Evolutionary conservation across 2,888 invertebrate genomes (phyloP), one percentile per base, ranked within the genome.

Genomic region (Caenorhabditis becei): DNA sequence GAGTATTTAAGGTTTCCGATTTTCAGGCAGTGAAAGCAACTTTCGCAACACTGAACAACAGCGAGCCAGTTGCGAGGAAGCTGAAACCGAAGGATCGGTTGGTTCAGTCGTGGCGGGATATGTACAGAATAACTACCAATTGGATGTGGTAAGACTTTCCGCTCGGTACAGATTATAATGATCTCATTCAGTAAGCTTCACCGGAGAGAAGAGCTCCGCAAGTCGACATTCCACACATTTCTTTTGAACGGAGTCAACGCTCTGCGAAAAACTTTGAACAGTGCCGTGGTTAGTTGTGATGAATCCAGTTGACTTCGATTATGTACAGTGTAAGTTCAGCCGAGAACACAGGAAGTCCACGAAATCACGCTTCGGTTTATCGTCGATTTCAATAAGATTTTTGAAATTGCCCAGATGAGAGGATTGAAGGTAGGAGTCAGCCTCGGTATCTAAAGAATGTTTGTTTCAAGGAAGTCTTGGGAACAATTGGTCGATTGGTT

Each of bases 291-390:
- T 11, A n/a, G 58, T 59, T 16, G 32, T 18, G 20, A 16, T 14
- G 47, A 10, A 2, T 11, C 0, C n/a, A 11, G 18, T 10, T 16
- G 16, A 24, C 11, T 14, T 0, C 18, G 10, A 8, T 32, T 10
- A 10, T 32, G n/a, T n/a, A n/a, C n/a, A n/a, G n/a, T n/a, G n/a
- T 32, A 26, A 51, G 51, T 74, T 16, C 44, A 74, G 74, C 74
- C 74, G 28, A 74, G 74, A 41, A 28, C 74, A 7, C 23, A 26
- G 5, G 66, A 74, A 32, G 59, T 51, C 2, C 74, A 74, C 37
- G n/a, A 59, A 1, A 32, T 74, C 1, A 65, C 65, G 41, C 20
- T 74, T 1, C 11, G 26, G 14, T 74, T 74, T 18, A 26, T 74
- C 14, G 66, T 59, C 16, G 66, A 66, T 26, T 66, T 66, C 20